Evolutionary conservation across 2,113 vertebrate genomes (phyloP).

Genomic region (Alces alces): DNA sequence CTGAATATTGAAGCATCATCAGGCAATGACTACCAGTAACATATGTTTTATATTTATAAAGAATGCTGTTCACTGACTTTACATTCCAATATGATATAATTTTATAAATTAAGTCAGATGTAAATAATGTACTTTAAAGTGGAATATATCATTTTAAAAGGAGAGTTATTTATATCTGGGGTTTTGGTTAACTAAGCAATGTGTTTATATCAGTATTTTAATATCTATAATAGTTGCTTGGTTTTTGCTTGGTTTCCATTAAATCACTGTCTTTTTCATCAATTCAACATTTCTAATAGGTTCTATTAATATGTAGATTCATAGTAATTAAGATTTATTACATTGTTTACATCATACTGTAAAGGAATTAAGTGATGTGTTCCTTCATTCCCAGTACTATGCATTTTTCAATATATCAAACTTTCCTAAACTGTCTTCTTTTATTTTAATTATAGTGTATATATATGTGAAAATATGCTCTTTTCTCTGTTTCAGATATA

Average conservation of each 20-base stretch:
- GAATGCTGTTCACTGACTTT: background rate
- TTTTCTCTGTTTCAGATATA: background rate
- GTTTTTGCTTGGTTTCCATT: background rate
- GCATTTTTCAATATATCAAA: background rate
- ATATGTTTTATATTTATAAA: conserved; percentile 40
- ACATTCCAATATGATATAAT: background rate
- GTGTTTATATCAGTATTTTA: background rate
- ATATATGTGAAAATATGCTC: background rate
- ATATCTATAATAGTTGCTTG: background rate
- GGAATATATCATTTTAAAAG: background rate
- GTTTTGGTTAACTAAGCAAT: background rate
- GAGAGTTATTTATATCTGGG: background rate
- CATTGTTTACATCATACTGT: background rate
- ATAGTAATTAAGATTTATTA: background rate
- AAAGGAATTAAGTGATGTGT: background rate
- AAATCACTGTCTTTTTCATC: background rate
- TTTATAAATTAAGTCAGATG: conserved; percentile 25
- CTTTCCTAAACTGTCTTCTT: background rate
- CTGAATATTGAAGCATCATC: conserved; percentile 50
- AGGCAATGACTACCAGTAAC: conserved; percentile 35
- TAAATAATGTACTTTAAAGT: conserved; percentile 38
- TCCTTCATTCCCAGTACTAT: background rate
- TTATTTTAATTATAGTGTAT: background rate
- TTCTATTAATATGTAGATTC: background rate
- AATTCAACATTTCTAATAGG: background rate